Evolutionary conservation across 2,797 vertebrate species (phyloP), one percentile per base, ranked within the genome.

Genomic region (Dendrocincla fuliginosa): DNA sequence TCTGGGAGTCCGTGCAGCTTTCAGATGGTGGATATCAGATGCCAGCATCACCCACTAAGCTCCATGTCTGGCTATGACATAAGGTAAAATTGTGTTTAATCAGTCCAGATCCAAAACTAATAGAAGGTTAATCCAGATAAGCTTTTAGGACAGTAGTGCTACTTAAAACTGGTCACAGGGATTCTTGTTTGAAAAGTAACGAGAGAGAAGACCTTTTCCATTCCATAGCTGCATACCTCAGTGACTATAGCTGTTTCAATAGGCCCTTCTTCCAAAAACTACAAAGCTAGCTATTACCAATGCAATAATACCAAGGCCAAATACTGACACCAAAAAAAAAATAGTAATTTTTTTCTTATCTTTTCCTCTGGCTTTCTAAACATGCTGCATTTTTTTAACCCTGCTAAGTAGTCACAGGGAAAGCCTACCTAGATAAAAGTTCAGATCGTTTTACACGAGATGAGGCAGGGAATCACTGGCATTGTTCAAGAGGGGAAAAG

Each of bases 161-260:
- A 69, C 85, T 60, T 59, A 59, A 93, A 91, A 73, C 15, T 27
- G 37, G 61, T 69, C 23, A 5, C 37, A 52, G 23, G 16, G 41
- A 60, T 84, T 70, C 59, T 76, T 52, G 35, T 79, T 82, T 80
- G 78, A 93, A 77, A 87, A 82, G 76, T 35, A 75, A 84, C 50
- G 71, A 37, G 52, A 89, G 87, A 94, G 35, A 41, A 87, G n/a
- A 85, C 18, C 23, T 93, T 92, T 87, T 87, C 53, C 47, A 24
- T 90, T 84, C 84, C 68, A 44, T 16, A 69, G 75, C 49, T 85
- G 19, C 0, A 0, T 33, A 39, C 27, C 42, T 49, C 71, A 80
- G 60, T 57, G 81, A 83, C 64, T 83, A 78, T 71, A 81, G 57
- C 73, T 91, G 39, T 89, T 96, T 93, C 78, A 61, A 52, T 56